phyloP scores from a whole-genome alignment of 2,888 invertebrate species.

The Mesochorus sp. region DNA sequence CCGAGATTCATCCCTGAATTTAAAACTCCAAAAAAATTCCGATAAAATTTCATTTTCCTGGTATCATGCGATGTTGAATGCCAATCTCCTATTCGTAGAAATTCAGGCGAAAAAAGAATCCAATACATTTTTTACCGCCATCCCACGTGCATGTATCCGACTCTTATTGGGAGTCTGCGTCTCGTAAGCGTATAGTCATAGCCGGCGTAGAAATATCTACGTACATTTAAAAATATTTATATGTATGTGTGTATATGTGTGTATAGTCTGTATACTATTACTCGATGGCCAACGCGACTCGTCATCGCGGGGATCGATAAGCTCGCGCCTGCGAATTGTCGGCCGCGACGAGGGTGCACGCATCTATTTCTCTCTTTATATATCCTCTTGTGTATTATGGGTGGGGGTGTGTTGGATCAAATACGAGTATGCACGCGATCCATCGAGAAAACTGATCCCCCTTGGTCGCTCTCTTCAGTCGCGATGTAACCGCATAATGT shows the following conservation, averaged over 20 bases:
- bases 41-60: too few species aligned
- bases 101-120: too few species aligned
- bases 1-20: too few species aligned
- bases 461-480: constrained; percentile 77
- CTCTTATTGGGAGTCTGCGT: too few species aligned
- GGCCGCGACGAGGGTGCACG: constrained; percentile 39
- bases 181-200: too few species aligned
- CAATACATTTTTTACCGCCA: too few species aligned
- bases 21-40: too few species aligned
- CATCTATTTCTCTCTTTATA: constrained; percentile 6
- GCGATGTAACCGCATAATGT: constrained; percentile 81
- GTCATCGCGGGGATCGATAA: constrained; percentile 73
- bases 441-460: constrained; percentile 51
- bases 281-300: constrained; percentile 9
- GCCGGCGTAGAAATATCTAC: too few species aligned
- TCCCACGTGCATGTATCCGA: too few species aligned
- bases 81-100: too few species aligned
- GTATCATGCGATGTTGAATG: too few species aligned
- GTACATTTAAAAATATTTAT: background rate
- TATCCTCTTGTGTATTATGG: background rate
- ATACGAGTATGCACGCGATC: constrained; percentile 10
- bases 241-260: background rate
- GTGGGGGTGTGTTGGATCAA: constrained; percentile 47
- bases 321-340: constrained; percentile 73
- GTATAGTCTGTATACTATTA: background rate